Base-by-base conservation (phyloP, 2,888 invertebrate species). In the Rotaria sp. region DNA sequence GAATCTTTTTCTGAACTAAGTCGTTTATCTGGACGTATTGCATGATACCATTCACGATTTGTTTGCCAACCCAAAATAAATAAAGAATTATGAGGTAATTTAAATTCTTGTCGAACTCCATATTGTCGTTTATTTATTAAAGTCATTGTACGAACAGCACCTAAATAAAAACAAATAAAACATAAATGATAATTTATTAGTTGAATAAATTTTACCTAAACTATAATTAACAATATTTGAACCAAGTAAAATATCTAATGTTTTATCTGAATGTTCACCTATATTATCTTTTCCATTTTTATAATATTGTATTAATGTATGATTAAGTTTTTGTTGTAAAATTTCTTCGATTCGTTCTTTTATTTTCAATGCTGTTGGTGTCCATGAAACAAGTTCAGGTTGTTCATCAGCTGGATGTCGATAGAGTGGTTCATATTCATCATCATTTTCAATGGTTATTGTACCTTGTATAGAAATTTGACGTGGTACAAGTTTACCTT, bases 251-350 rank as follows among this genome's bases (percentile, higher is more conserved):
- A 80, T n/a, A 80, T 80, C 80, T 45, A 80, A 80, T 45, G 80
- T 80, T 45, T 45, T 80, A 80, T 80, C 80, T 10, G 80, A 80
- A 80, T 80, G 80, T 80, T n/a, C 26, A 15, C 41, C 41, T 26
- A 80, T 80, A 4, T 11, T 13, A 45, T 80, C 67, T 38, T 67
- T 67, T 35, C 80, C 80, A 80, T 80, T n/a, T 45, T 8, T 24
- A 80, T 80, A 80, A 45, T 80, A 80, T 15, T 80, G 80, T 45
- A 80, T 45, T 45, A 80, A 80, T 45, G 80, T 10, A 80, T 80
- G 80, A 80, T 80, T 80, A 3, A 38, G 3, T 4, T 67, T 67
- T 67, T 67, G 67, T 35, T 67, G 18, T 8, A 67, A 18, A 11
- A 67, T 5, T 67, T 67, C 35, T 30, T 30, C 67, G 38, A 67